These are phyloP conservation scores for Hydropsyche tenuis DNA, from an alignment of 1,140 invertebrate species.

Conservation along the genomic window DNA sequence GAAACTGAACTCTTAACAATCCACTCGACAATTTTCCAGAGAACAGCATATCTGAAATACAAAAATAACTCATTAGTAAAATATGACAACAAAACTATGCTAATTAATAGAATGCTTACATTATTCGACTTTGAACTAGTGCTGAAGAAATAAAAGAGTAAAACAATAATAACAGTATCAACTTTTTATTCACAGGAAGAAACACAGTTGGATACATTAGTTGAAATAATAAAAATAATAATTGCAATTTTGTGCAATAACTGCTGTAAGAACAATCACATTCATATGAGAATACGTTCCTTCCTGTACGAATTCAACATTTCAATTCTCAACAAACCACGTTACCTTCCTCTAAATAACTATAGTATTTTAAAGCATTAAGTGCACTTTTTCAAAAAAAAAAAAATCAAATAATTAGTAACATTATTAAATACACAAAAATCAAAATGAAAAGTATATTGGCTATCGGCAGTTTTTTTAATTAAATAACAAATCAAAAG, in stretches of 20 bases:
- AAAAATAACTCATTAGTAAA: too few species aligned
- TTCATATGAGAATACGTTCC: slow-evolving; percentile 33
- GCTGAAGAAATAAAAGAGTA: not conserved
- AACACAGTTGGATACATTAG: slow-evolving; percentile 38
- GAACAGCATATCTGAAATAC: too few species aligned
- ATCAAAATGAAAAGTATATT: not conserved
- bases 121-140: too few species aligned
- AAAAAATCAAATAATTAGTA: not conserved
- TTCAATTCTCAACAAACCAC: slow-evolving; percentile 26
- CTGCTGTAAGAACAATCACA: slow-evolving; percentile 41
- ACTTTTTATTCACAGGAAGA: slow-evolving; percentile 48
- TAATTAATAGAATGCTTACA: too few species aligned
- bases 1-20: too few species aligned
- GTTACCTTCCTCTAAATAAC: slow-evolving; percentile 33
- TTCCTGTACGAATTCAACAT: slow-evolving; percentile 38
- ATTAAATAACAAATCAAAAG: not conserved
- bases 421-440: not conserved
- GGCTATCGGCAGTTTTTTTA: not conserved
- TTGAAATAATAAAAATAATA: slow-evolving; percentile 5
- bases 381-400: slow-evolving; percentile 51
- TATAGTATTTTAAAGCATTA: slow-evolving; percentile 48
- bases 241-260: slow-evolving; percentile 20
- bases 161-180: slow-evolving; percentile 29
- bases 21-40: too few species aligned
- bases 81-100: too few species aligned